A percentile compares a stretch with the other conserved stretches of the same genome.
phyloP scores from a whole-genome alignment of 1,140 invertebrate genomes.

The Mizuhopecten yessoensis region DNA sequence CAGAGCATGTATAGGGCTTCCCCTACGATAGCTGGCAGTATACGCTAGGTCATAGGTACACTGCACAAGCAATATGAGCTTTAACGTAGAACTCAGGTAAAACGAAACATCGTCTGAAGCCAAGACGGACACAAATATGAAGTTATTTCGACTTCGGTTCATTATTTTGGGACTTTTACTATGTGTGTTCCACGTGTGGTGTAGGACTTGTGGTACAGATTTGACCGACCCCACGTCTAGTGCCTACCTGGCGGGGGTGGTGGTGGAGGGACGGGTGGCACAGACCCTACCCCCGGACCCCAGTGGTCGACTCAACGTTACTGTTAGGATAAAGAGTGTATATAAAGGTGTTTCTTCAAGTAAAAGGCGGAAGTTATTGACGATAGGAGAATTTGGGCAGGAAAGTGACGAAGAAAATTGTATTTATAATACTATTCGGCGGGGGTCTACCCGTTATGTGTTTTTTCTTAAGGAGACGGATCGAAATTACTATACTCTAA shows the following conservation, averaged over 20 bases:
- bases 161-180: constrained; percentile 70
- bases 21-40: constrained; percentile 30
- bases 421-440: constrained; percentile 56
- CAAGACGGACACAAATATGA: constrained; percentile 58
- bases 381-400: constrained; percentile 64
- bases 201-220: constrained; percentile 69
- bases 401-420: constrained; percentile 55
- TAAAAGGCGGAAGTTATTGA: constrained; percentile 57
- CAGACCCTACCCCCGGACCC: constrained; percentile 60
- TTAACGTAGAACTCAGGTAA: constrained; percentile 18
- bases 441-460: constrained; percentile 58
- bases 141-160: constrained; percentile 69
- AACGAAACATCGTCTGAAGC: background rate
- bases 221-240: constrained; percentile 67
- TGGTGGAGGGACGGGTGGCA: constrained; percentile 60
- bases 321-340: constrained; percentile 62
- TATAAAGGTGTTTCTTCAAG: constrained; percentile 62
- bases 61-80: constrained; percentile 30
- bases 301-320: constrained; percentile 57
- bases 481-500: constrained; percentile 57
- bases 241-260: constrained; percentile 63
- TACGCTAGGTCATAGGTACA: constrained; percentile 14
- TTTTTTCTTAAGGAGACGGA: constrained; percentile 64
- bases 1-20: constrained; percentile 16
- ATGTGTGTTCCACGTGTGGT: constrained; percentile 70